phyloP scores from a whole-genome alignment of 2,888 invertebrate species.

The Volucella inflata region DNA sequence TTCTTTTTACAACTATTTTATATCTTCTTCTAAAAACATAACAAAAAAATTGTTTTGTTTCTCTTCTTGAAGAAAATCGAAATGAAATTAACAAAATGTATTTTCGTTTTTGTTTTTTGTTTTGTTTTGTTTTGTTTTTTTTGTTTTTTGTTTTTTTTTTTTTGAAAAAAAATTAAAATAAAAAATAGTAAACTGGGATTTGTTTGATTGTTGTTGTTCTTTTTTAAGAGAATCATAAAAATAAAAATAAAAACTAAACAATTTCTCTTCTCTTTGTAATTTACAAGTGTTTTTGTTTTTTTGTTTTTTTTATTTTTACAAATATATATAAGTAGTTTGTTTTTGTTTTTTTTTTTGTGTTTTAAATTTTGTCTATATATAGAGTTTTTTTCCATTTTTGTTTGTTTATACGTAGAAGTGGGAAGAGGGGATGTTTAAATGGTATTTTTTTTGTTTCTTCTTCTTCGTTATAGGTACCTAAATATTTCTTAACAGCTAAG shows the following conservation, averaged over 20 bases:
- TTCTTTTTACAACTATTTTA: constrained; percentile 29
- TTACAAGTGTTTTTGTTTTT: constrained; percentile 2
- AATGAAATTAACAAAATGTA: constrained; percentile 57
- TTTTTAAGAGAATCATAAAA: constrained; percentile 23
- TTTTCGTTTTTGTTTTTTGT: constrained; percentile 72
- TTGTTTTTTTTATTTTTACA: constrained; percentile 48
- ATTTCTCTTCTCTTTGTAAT: not conserved
- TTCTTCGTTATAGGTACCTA: constrained; percentile 73
- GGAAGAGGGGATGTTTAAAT: constrained; percentile 20
- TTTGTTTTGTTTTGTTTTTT: constrained; percentile 72
- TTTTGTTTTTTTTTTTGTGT: constrained; percentile 45
- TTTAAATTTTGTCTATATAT: constrained; percentile 67
- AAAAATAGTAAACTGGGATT: constrained; percentile 56
- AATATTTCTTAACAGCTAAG: constrained; percentile 68
- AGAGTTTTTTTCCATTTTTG: constrained; percentile 38
- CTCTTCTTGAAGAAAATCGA: constrained; percentile 54
- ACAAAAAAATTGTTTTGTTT: not conserved
- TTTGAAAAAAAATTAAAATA: constrained; percentile 55
- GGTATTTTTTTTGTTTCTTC: constrained; percentile 33
- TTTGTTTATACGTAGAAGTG: constrained; percentile 58
- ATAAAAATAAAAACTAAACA: constrained; percentile 37
- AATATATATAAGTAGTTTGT: constrained; percentile 69
- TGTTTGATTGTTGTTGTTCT: constrained; percentile 45
- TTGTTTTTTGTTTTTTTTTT: constrained; percentile 74
- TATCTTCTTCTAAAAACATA: no score